Base-by-base conservation (phyloP, 2,113 vertebrate species). In the Dicrurus megarhynchus region DNA sequence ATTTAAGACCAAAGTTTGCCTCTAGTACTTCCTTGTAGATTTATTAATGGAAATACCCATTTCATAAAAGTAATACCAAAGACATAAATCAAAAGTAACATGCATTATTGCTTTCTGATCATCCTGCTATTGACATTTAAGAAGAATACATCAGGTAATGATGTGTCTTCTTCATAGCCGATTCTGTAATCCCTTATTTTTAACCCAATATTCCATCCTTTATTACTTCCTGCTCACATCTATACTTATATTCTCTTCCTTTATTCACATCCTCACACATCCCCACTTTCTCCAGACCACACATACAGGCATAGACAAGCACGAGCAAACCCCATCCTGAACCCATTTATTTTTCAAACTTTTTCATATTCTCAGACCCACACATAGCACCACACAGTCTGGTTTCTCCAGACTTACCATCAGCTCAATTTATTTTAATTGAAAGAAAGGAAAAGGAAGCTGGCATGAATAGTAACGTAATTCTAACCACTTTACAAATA, bases 61-160 rank as follows among this genome's bases (percentile, higher is more conserved):
- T 73, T 87, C 59, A 73, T 49, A 68, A 80, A 82, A 44, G 5
- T 35, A 61, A 7, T 35, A 47, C 5, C 22, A 64, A 84, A 55
- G 16, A 13, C 2, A 41, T 41, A 59, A 76, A 27, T 32, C 17
- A 50, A 68, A 86, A 83, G 4, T 44, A 63, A 9, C 5, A 12
- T 21, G 4, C 2, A 7, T 49, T 35, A 53, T 17, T 87, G 4
- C n/a, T 41, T 52, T 85, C 30, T 59, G 37, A 27, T 63, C 27
- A 68, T 35, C 16, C 16, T 53, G 7, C 5, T 53, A 33, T 52
- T 49, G 35, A 16, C 11, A 50, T 41, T 84, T 37, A 39, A 59
- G 78, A 80, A 47, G 16, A 80, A 41, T 32, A 24, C 0, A 0
- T 59, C n/a, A 82, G 8, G 3, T 76, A 64, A 42, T 0, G 0